Evolutionary conservation across 2,888 invertebrate genomes (phyloP).

Genomic region (Baccha elongata): DNA sequence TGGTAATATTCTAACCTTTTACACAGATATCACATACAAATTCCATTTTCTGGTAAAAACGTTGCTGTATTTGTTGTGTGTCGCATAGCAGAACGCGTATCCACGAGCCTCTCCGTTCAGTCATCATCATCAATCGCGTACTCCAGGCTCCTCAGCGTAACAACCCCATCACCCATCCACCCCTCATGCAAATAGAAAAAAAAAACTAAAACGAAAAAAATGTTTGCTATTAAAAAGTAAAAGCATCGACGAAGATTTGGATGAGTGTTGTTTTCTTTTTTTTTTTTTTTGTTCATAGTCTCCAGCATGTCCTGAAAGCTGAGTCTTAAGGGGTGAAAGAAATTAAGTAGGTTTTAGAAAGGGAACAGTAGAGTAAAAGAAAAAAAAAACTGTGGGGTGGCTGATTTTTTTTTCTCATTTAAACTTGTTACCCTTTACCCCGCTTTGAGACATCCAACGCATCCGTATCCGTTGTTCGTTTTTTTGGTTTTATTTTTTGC

Average conservation of each 20-base stretch:
- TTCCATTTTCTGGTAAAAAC: conserved; percentile 31
- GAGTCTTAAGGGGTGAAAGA: conserved; percentile 71
- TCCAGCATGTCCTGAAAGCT: conserved; percentile 65
- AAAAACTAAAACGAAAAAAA: conserved; percentile 65
- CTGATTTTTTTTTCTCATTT: conserved; percentile 70
- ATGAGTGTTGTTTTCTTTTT: conserved; percentile 65
- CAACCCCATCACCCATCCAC: conserved; percentile 65
- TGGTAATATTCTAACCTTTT: conserved; percentile 39
- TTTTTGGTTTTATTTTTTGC: conserved; percentile 49
- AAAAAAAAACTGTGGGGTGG: conserved; percentile 58
- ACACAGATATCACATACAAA: conserved; percentile 22
- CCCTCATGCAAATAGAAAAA: conserved; percentile 54
- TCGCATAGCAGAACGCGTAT: conserved; percentile 59
- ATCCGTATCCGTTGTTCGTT: conserved; percentile 68
- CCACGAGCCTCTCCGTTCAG: conserved; percentile 60
- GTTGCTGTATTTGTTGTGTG: conserved; percentile 47
- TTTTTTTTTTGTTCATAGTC: conserved; percentile 30
- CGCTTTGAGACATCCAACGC: conserved; percentile 68
- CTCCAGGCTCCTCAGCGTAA: conserved; percentile 31
- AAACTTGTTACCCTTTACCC: conserved; percentile 73
- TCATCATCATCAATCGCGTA: conserved; percentile 72
- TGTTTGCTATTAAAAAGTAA: conserved; percentile 73
- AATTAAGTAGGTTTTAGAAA: conserved; percentile 70
- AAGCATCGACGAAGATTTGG: conserved; percentile 70
- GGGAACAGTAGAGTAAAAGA: conserved; percentile 48